Percentiles rank a stretch among this genome's conserved stretches.
phyloP scores from a whole-genome alignment of 2,888 invertebrate species.

The Trypoxylon attenuatum region DNA sequence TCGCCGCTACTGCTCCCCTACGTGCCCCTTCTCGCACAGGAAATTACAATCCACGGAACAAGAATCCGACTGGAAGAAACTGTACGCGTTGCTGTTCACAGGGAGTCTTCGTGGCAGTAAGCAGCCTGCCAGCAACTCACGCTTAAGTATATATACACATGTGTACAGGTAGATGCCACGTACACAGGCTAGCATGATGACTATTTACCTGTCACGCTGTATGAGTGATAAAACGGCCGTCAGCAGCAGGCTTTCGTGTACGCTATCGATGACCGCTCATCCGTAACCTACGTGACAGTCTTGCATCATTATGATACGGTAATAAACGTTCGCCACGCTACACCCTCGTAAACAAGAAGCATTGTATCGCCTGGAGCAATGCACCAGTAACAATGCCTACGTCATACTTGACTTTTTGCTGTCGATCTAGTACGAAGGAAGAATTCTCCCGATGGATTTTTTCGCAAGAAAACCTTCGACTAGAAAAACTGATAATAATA shows the following conservation, averaged over 20 bases:
- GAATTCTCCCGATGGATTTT: too few relatives aligned
- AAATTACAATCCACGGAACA: constrained; percentile 51
- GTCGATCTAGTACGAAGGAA: too few relatives aligned
- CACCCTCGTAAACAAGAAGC: constrained; percentile 30
- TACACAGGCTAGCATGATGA: too few relatives aligned
- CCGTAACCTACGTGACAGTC: constrained; percentile 28
- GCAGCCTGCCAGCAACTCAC: too few relatives aligned
- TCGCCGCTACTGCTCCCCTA: constrained; percentile 6
- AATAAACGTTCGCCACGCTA: constrained; percentile 38
- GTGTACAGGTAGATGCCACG: too few relatives aligned
- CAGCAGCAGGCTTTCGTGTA: constrained; percentile 30
- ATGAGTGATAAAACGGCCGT: constrained; percentile 40
- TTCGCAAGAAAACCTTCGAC: too few relatives aligned
- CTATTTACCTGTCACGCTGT: constrained; percentile 17
- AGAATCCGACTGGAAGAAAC: constrained; percentile 23
- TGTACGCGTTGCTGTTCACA: not conserved
- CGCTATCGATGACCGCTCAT: constrained; percentile 48
- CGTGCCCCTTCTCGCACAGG: constrained; percentile 33
- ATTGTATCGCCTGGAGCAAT: not conserved
- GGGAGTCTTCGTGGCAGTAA: not conserved
- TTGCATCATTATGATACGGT: constrained; percentile 35
- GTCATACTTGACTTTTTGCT: too few relatives aligned
- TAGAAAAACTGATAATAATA: too few relatives aligned
- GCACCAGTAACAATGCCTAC: not conserved
- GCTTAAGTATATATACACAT: not conserved